phyloP scores from a whole-genome alignment of 2,888 invertebrate genomes.

The Brachynemurus nebulosus region DNA sequence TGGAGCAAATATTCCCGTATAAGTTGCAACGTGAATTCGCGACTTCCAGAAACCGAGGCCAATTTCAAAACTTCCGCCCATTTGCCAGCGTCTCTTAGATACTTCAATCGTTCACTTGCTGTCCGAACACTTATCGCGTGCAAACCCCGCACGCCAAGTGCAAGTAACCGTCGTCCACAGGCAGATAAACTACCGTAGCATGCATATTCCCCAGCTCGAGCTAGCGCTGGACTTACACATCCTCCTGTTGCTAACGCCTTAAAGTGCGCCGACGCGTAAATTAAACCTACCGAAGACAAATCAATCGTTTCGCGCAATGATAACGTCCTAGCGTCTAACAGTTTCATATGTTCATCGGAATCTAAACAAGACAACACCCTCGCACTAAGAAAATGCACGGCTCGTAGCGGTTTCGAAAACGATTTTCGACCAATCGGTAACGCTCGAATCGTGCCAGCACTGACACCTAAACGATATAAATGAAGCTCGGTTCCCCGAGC shows the following conservation, averaged over 20 bases:
- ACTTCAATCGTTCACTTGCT: conserved; percentile 52
- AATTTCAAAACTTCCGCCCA: conserved; percentile 43
- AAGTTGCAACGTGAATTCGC: conserved; percentile 31
- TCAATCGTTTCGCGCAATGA: conserved; percentile 58
- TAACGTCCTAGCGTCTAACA: conserved; percentile 2
- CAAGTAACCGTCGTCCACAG: conserved; percentile 50
- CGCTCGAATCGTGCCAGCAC: conserved; percentile 40
- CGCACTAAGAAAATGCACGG: conserved; percentile 70
- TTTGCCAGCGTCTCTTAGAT: conserved; percentile 42
- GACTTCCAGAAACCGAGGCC: conserved; percentile 37
- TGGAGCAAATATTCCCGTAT: conserved; percentile 33
- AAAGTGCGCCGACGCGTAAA: conserved; percentile 78
- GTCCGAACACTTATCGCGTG: conserved; percentile 45
- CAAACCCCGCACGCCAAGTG: conserved; percentile 45
- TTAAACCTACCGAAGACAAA: conserved; percentile 63
- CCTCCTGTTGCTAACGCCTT: conserved; percentile 92
- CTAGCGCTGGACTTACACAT: conserved; percentile 72
- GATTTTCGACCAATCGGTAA: conserved; percentile 56
- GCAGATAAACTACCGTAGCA: conserved; percentile 60
- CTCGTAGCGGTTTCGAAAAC: conserved; percentile 55
- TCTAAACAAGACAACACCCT: conserved; percentile 76
- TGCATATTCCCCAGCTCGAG: conserved; percentile 57
- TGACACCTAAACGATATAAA: conserved; percentile 60
- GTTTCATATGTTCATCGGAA: conserved; percentile 66
- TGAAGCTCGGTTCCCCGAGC: conserved; percentile 71